phyloP scores from a whole-genome alignment of 2,888 invertebrate species.

The Drosophila anceps region DNA sequence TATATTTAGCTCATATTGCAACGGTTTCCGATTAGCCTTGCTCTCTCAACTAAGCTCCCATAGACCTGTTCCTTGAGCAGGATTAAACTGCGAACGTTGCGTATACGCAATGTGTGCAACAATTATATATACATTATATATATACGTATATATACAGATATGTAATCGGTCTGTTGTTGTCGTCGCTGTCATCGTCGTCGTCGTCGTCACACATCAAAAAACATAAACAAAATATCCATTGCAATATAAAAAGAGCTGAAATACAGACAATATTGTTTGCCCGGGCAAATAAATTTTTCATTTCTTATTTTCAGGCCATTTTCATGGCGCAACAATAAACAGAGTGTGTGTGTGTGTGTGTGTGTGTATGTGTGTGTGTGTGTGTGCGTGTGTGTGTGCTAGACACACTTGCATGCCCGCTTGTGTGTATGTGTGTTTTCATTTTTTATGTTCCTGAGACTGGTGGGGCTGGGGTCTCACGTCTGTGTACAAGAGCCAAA shows the following conservation, averaged over 20 bases:
- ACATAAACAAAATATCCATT: slow-evolving; percentile 55
- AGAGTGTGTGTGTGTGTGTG: slow-evolving; percentile 17
- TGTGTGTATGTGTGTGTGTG: slow-evolving; percentile 30
- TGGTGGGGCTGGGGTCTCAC: slow-evolving; percentile 17
- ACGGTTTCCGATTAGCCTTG: no score
- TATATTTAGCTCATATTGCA: no score
- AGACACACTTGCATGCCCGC: slow-evolving; percentile 31
- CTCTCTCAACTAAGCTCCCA: no score
- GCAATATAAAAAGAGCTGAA: slow-evolving; percentile 25
- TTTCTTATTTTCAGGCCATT: slow-evolving; percentile 73
- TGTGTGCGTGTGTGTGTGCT: slow-evolving; percentile 20
- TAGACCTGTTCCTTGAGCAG: neutral
- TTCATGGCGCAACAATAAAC: slow-evolving; percentile 74
- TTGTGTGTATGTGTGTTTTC: slow-evolving; percentile 42
- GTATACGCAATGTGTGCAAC: slow-evolving; percentile 28
- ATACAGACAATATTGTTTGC: slow-evolving; percentile 33
- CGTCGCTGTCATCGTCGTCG: neutral
- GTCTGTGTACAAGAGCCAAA: slow-evolving; percentile 50
- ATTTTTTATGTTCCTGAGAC: slow-evolving; percentile 60
- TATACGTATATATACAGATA: neutral
- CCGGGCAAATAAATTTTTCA: slow-evolving; percentile 69
- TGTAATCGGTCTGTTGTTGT: slow-evolving; percentile 44
- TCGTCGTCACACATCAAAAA: slow-evolving; percentile 18
- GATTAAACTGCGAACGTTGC: slow-evolving; percentile 9
- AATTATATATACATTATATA: neutral